These are phyloP conservation scores for Orius laevigatus DNA, from an alignment of 1,140 invertebrate genomes.

Conservation along the genomic window DNA sequence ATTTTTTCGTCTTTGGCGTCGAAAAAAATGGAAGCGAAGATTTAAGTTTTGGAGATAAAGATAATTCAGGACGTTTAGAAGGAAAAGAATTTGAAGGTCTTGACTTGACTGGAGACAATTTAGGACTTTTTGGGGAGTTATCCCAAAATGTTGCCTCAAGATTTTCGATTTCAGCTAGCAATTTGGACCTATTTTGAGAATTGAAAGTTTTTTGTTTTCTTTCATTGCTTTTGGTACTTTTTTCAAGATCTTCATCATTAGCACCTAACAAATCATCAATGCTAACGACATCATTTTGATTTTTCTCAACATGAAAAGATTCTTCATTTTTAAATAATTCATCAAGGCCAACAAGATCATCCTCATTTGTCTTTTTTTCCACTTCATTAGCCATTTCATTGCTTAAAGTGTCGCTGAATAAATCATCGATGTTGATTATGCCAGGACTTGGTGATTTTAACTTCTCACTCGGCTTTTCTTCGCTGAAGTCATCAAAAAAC, in stretches of 20 bases:
- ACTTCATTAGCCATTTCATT: background rate
- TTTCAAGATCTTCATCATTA: background rate
- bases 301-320: background rate
- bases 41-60: background rate
- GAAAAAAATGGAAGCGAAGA: too few species aligned
- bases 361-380: background rate
- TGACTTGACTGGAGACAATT: background rate
- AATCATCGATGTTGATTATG: too few species aligned
- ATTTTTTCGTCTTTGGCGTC: background rate
- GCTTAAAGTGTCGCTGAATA: too few species aligned
- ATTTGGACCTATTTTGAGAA: background rate
- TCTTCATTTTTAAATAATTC: slow-evolving; percentile 10
- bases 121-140: background rate
- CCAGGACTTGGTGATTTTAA: too few species aligned
- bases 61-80: too few species aligned
- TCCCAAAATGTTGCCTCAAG: background rate
- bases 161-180: background rate
- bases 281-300: background rate
- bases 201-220: too few species aligned
- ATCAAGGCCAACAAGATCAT: slow-evolving; percentile 12
- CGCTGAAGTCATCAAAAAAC: background rate
- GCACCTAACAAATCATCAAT: background rate
- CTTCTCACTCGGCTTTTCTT: background rate
- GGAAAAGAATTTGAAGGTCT: too few species aligned
- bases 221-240: background rate